A percentile compares a stretch with the other conserved stretches of the same genome.
These are phyloP conservation scores for Sarcophaga carnaria DNA, from an alignment of 2,888 invertebrate species.

Conservation along the genomic window DNA sequence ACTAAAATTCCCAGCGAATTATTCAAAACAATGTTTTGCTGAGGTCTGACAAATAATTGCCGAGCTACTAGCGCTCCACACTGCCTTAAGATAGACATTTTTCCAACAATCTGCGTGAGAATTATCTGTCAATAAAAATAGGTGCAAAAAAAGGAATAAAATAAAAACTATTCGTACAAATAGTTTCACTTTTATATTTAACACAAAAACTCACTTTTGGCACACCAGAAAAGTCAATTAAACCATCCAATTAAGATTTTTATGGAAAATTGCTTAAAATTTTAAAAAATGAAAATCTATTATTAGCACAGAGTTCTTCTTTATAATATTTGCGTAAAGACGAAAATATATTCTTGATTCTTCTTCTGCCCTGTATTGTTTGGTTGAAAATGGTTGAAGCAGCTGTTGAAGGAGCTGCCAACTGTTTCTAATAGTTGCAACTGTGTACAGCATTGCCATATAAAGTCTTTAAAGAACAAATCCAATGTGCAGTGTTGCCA, in stretches of 20 bases:
- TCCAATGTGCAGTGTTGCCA: too few relatives aligned
- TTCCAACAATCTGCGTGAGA: not conserved
- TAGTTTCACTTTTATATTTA: not conserved
- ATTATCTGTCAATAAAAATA: not conserved
- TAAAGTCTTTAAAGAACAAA: not conserved
- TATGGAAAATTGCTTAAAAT: not conserved
- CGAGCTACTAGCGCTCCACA: slow-evolving; percentile 71
- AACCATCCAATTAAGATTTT: not conserved
- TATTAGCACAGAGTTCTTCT: not conserved
- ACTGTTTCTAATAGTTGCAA: not conserved
- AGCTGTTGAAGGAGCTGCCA: not conserved
- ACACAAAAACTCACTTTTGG: not conserved
- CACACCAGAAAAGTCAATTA: not conserved
- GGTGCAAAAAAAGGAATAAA: not conserved
- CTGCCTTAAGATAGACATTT: slow-evolving; percentile 73
- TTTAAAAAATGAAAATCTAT: not conserved
- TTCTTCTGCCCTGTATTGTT: not conserved
- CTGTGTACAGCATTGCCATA: not conserved
- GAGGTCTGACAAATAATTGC: slow-evolving; percentile 42
- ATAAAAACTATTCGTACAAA: slow-evolving; percentile 6
- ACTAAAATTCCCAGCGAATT: slow-evolving; percentile 38
- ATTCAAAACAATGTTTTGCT: not conserved
- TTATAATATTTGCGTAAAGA: not conserved
- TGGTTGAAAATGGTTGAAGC: not conserved
- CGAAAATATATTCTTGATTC: not conserved